Conservation (phyloP, 1,140 invertebrate genomes). For the Gryon sp. region DNA sequence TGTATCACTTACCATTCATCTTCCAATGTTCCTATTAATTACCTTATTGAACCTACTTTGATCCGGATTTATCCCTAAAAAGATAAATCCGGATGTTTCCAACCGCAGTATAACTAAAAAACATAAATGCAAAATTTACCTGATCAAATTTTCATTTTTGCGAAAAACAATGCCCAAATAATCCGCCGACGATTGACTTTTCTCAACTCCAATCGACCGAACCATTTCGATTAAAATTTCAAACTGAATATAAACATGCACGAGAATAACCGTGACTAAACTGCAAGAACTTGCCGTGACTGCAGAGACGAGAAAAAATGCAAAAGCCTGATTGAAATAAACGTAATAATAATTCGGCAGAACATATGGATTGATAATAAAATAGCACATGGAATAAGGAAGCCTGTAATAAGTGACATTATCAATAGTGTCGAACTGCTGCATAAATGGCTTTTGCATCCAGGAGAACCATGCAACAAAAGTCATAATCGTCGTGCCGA, state of each 20-base stretch:
- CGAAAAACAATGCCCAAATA: too few relatives aligned
- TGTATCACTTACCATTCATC: too few relatives aligned
- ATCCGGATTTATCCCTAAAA: too few relatives aligned
- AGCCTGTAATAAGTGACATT: neutral
- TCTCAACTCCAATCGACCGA: too few relatives aligned
- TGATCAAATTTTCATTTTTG: too few relatives aligned
- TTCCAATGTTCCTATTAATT: too few relatives aligned
- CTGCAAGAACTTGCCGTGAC: neutral
- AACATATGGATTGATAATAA: neutral
- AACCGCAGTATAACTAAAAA: too few relatives aligned
- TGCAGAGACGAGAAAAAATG: neutral
- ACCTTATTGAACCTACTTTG: too few relatives aligned
- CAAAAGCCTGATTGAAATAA: neutral
- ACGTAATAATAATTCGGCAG: neutral
- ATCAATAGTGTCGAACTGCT: too few relatives aligned
- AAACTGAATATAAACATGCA: neutral
- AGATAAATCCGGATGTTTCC: too few relatives aligned
- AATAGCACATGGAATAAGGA: neutral
- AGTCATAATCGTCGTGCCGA: neutral
- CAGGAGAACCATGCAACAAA: neutral
- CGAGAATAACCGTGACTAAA: neutral
- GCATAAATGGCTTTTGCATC: slow-evolving; percentile 6
- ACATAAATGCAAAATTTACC: too few relatives aligned
- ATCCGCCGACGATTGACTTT: too few relatives aligned
- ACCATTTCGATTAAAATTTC: neutral